phyloP scores from a whole-genome alignment of 1,140 invertebrate species.

The Paramacrobiotus metropolitanus region DNA sequence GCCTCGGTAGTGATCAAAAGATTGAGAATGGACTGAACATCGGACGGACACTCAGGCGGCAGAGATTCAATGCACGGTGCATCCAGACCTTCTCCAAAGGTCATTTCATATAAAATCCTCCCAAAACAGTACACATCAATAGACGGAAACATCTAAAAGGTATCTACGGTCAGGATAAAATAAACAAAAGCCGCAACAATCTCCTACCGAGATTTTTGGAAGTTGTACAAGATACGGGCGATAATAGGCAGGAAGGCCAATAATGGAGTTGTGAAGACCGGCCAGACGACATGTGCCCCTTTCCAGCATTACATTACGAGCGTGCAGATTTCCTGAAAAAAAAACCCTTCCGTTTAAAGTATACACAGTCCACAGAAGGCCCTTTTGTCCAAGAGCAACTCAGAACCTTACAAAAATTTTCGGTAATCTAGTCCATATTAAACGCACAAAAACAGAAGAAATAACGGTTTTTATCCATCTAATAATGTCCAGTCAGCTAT shows the following conservation, averaged over 20 bases:
- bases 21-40: constrained; percentile 20
- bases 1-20: not conserved
- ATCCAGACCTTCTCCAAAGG: constrained; percentile 44
- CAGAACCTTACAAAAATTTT: no score
- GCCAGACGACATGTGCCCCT: constrained; percentile 43
- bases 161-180: not conserved
- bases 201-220: constrained; percentile 35
- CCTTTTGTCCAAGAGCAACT: no score
- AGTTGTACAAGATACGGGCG: constrained; percentile 50
- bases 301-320: constrained; percentile 55
- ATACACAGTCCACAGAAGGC: no score
- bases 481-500: no score
- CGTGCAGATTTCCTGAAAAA: constrained; percentile 51
- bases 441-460: no score
- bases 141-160: constrained; percentile 35
- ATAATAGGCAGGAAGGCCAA: constrained; percentile 53
- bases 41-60: constrained; percentile 35
- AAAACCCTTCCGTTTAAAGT: no score
- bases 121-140: constrained; percentile 70
- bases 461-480: no score
- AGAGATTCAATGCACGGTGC: constrained; percentile 43
- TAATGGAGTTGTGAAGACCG: constrained; percentile 56
- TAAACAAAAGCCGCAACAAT: not conserved
- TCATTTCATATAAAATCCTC: constrained; percentile 62
- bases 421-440: no score